Evolutionary conservation across 2,113 vertebrate species (phyloP), one percentile per base, ranked within the genome.

Genomic region (Thunnus maccoyii): DNA sequence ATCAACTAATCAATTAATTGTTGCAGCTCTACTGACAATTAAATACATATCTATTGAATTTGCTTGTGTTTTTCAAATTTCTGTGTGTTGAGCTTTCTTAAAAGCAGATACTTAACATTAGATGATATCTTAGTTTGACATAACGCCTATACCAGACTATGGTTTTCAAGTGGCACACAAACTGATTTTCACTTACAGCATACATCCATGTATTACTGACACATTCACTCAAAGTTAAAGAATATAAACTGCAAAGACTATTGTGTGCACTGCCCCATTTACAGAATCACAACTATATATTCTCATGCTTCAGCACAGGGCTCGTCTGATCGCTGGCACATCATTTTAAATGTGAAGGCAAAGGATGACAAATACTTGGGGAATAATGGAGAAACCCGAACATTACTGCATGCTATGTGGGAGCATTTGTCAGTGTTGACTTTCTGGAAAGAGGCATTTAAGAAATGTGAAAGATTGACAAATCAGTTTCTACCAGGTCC

Each of bases 381-480:
- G 44, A 65, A 17, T 30, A 63, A 69, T 1, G 8, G 36, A 25
- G 41, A 57, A 27, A 50, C 25, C 41, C 10, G 67, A 67, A 65
- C 3, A 6, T 6, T 68, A 65, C n/a, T 72, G 61, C 32, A 20
- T 32, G 51, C 41, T 36, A 46, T 20, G 61, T 75, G 54, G 58
- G 25, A 72, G 17, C 57, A 85, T 74, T 66, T 86, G 67, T 65
- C 70, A 68, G 20, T 44, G 76, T 41, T 80, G 84, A 67, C 9
- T 74, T 82, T 80, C 8, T 22, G 14, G 36, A 32, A 18, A 63
- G 30, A 80, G 16, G 36, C 17, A 15, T 76, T 78, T 52, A 75
- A 72, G n/a, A 85, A 61, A 81, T 71, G 60, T 61, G 36, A 83
- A 71, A 82, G 68, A 84, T 87, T 65, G 85, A 78, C 72, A 55